Conservation (phyloP, 1,140 invertebrate genomes). For the Microplitis mediator region DNA sequence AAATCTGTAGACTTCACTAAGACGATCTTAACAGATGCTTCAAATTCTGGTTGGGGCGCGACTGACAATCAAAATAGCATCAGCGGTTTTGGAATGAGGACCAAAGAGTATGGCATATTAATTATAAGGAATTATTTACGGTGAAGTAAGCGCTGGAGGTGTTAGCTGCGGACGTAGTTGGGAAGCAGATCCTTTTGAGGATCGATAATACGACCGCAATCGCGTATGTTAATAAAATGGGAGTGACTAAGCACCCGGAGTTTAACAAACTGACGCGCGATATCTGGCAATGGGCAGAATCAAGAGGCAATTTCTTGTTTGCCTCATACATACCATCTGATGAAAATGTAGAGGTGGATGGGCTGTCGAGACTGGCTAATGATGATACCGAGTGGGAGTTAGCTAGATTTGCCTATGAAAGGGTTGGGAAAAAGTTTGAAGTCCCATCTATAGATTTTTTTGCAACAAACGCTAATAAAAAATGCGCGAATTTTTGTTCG, state of each 20-base stretch:
- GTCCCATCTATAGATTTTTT: neutral
- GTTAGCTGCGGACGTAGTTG: neutral
- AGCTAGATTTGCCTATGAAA: neutral
- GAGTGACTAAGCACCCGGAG: neutral
- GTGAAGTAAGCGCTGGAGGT: neutral
- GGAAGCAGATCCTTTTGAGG: neutral
- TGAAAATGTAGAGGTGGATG: neutral
- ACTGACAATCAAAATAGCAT: neutral
- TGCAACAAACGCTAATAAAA: neutral
- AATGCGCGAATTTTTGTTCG: neutral
- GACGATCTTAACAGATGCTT: conserved; percentile 18
- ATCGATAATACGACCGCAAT: conserved; percentile 1
- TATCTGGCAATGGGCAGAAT: conserved; percentile 10
- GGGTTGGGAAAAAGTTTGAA: neutral
- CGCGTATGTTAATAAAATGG: conserved; percentile 16
- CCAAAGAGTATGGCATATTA: conserved; percentile 1
- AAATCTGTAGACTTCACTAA: neutral
- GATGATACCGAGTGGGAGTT: conserved; percentile 6
- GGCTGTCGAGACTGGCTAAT: neutral
- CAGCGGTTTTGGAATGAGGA: neutral
- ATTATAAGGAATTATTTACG: conserved; percentile 3
- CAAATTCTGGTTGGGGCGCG: conserved; percentile 5
- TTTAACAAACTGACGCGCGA: neutral
- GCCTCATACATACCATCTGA: conserved; percentile 6
- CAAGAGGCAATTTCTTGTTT: neutral